Percentiles rank a stretch among this genome's conserved stretches.
These are phyloP conservation scores for Drosophila niveifrons DNA, from an alignment of 2,888 invertebrate species.

Conservation along the genomic window DNA sequence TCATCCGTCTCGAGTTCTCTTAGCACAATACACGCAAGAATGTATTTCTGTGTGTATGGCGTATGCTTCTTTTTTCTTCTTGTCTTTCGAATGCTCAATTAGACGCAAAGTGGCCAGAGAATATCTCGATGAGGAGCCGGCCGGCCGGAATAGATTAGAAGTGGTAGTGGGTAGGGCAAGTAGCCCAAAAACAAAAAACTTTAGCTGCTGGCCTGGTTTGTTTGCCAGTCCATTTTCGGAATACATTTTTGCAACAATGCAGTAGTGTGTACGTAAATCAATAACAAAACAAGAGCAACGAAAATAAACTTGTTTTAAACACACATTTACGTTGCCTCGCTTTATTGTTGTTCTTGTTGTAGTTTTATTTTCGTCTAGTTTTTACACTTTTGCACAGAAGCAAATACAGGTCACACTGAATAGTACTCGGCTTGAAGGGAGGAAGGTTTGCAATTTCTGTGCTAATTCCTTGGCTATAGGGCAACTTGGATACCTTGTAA, in stretches of 20 bases:
- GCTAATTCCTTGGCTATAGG: conserved; percentile 48
- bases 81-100: conserved; percentile 70
- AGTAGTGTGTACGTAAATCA: conserved; percentile 47
- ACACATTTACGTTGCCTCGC: conserved; percentile 36
- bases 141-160: conserved; percentile 32
- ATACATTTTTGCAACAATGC: conserved; percentile 43
- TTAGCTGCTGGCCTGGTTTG: conserved; percentile 36
- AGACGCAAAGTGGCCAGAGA: conserved; percentile 49
- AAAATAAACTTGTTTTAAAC: conserved; percentile 64
- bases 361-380: conserved; percentile 48
- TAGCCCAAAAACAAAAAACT: background rate
- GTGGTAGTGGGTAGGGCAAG: background rate
- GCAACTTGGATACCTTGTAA: conserved; percentile 29
- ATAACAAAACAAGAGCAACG: conserved; percentile 51
- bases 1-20: conserved; percentile 54
- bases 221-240: conserved; percentile 46
- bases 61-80: conserved; percentile 13
- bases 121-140: conserved; percentile 43
- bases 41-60: conserved; percentile 11
- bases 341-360: conserved; percentile 25
- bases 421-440: conserved; percentile 8
- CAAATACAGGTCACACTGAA: conserved; percentile 53
- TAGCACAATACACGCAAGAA: conserved; percentile 11
- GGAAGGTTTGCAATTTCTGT: conserved; percentile 28
- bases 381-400: conserved; percentile 58